These are phyloP conservation scores for Amphipyra berbera DNA, from an alignment of 2,888 invertebrate species.

Conservation along the genomic window DNA sequence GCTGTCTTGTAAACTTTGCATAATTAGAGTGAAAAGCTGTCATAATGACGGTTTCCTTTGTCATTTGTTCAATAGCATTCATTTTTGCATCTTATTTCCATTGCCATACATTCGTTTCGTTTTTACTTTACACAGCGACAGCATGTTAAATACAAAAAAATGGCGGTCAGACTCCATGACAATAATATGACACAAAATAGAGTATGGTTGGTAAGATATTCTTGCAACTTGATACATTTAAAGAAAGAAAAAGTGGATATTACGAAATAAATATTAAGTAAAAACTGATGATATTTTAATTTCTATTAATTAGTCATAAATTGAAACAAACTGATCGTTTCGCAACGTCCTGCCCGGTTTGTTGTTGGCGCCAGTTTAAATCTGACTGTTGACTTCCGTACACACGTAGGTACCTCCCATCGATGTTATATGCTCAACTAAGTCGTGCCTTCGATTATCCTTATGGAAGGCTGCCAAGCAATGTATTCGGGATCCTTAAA, in stretches of 20 bases:
- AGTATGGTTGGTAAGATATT: too few species aligned
- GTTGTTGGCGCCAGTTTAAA: conserved; percentile 10
- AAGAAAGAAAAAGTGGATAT: conserved; percentile 26
- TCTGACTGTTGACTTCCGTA: conserved; percentile 4
- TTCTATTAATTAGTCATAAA: conserved; percentile 8
- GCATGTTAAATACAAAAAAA: conserved; percentile 5
- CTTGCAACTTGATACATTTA: conserved; percentile 2
- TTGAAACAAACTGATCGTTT: conserved; percentile 6
- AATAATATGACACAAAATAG: too few species aligned
- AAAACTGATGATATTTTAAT: conserved; percentile 7
- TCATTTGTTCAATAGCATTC: conserved; percentile 34
- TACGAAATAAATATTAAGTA: conserved; percentile 21
- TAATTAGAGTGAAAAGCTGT: conserved; percentile 52
- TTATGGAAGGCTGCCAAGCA: conserved; percentile 7
- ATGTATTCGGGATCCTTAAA: not conserved
- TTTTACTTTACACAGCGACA: conserved; percentile 12
- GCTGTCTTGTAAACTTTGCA: conserved; percentile 46
- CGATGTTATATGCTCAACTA: not conserved
- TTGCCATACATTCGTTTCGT: not conserved
- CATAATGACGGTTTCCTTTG: conserved; percentile 22
- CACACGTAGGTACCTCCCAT: not conserved
- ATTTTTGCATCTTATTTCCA: conserved; percentile 14
- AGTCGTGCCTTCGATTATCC: too few species aligned
- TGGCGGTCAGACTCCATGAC: conserved; percentile 2
- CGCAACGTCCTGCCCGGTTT: conserved; percentile 1